A percentile compares a stretch with the other conserved stretches of the same genome.
Conservation (phyloP, 1,140 invertebrate species). For the Listronotus oregonensis region DNA sequence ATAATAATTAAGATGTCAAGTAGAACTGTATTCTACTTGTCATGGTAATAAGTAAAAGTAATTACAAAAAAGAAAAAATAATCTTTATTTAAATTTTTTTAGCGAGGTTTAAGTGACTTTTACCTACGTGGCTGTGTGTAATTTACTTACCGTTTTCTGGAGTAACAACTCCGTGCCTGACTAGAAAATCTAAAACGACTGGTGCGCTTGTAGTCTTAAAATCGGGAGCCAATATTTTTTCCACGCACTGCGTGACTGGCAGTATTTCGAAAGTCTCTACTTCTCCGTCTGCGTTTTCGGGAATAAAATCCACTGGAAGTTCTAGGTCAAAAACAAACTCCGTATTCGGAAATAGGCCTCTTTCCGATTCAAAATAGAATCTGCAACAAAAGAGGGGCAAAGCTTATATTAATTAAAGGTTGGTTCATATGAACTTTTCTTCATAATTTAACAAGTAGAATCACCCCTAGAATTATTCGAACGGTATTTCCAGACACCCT, state of each 20-base stretch:
- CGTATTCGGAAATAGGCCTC: slow-evolving; percentile 90
- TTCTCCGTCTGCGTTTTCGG: slow-evolving; percentile 90
- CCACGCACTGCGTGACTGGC: slow-evolving; percentile 77
- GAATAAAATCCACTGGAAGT: slow-evolving; percentile 85
- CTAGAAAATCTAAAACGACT: slow-evolving; percentile 88
- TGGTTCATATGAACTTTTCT: too few species aligned
- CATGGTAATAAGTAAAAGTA: too few species aligned
- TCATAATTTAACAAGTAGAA: too few species aligned
- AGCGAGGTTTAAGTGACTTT: too few species aligned
- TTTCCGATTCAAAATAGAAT: slow-evolving; percentile 89
- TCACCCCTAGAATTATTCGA: too few species aligned
- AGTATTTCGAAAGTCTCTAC: slow-evolving; percentile 88
- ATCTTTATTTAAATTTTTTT: too few species aligned
- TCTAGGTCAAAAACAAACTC: slow-evolving; percentile 95
- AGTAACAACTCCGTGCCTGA: slow-evolving; percentile 86
- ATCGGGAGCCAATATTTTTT: slow-evolving; percentile 77
- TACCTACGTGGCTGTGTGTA: too few species aligned
- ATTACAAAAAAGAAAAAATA: too few species aligned
- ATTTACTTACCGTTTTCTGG: slow-evolving; percentile 79
- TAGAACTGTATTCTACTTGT: too few species aligned
- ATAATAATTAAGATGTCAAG: too few species aligned
- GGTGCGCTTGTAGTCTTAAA: slow-evolving; percentile 94
- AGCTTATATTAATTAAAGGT: too few species aligned
- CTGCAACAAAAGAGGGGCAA: slow-evolving; percentile 60
- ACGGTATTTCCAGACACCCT: too few species aligned